Evolutionary conservation across 23 tunicate species (phyloP), one percentile per base, ranked within the genome.

Genomic region (Styela plicata): DNA sequence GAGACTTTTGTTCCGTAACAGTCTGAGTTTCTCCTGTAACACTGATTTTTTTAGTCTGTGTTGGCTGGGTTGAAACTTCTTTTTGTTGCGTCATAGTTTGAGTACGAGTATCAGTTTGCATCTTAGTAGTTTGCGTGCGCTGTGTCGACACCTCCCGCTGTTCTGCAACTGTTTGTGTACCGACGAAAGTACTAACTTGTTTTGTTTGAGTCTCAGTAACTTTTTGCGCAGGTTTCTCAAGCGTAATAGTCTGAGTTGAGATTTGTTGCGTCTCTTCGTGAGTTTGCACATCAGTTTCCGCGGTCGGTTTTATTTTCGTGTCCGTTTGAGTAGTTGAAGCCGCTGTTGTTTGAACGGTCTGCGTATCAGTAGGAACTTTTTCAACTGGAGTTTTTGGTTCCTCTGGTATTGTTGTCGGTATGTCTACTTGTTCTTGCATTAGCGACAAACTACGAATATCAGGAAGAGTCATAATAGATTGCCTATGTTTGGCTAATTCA

Each of bases 91-190:
- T 33, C 78, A 24, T 52, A 25, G 21, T 27, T 34, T 52, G 36
- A 29, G 52, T 33, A 2, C n/a, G 78, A 17, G 78, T 34, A 28
- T 34, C 78, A 24, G 24, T 33, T 26, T 30, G 25, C 53, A 52
- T 34, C 52, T 24, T 5, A 13, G 32, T 52, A 32, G 78, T 74
- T 74, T 74, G 78, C 36, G 44, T 52, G 30, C 10, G 78, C 44
- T 74, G 36, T 28, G 57, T 44, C 13, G 57, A 44, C 57, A 44
- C 52, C 52, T 5, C 44, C 78, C 1, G 52, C 33, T 32, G 27
- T 30, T 74, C 44, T 74, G 84, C 3, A 30, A 61, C 69, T 28
- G 84, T 63, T 37, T 34, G 70, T 61, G 69, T 63, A 74, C 70
- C 34, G 31, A 34, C 84, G 31, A 29, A 31, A 25, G 44, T 61